Evolutionary conservation across 2,888 invertebrate genomes (phyloP).

Genomic region (Parapristionchus giblindavisi): DNA sequence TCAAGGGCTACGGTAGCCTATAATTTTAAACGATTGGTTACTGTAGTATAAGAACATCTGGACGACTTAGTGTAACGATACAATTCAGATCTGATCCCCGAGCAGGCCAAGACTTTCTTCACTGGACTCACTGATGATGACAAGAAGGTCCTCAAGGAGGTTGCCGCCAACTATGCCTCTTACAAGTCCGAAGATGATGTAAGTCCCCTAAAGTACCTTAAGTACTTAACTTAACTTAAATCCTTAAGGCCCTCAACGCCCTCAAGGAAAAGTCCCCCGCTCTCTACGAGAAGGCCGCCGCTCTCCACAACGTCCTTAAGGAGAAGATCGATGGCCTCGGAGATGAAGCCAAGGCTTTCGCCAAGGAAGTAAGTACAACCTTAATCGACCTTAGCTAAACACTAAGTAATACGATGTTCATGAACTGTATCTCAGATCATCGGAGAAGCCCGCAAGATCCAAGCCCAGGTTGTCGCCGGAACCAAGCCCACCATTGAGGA

Average conservation of each 20-base stretch:
- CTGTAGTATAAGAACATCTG: too few species aligned
- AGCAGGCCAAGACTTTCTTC: constrained; percentile 64
- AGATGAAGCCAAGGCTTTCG: constrained; percentile 57
- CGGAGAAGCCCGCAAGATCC: constrained; percentile 38
- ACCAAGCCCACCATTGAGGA: constrained; percentile 40
- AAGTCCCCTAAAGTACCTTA: background rate
- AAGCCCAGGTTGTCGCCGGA: constrained; percentile 40
- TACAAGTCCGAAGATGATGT: constrained; percentile 57
- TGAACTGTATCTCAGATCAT: constrained; percentile 28
- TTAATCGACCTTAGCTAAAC: background rate
- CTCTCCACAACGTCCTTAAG: constrained; percentile 57
- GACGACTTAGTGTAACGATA: too few species aligned
- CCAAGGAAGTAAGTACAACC: constrained; percentile 46
- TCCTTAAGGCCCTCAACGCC: constrained; percentile 56
- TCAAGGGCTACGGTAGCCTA: too few species aligned
- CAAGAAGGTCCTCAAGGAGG: constrained; percentile 62
- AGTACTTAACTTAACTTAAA: background rate
- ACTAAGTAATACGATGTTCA: background rate
- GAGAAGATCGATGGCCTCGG: constrained; percentile 43
- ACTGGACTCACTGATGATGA: constrained; percentile 55
- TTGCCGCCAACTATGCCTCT: constrained; percentile 56
- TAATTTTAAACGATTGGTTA: too few species aligned
- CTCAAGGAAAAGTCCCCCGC: constrained; percentile 64
- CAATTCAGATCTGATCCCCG: constrained; percentile 59
- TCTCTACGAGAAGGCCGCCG: constrained; percentile 61